Percentiles rank a stretch among this genome's conserved stretches.
phyloP scores from a whole-genome alignment of 1,140 invertebrate species.

The Drosophila subobscura region DNA sequence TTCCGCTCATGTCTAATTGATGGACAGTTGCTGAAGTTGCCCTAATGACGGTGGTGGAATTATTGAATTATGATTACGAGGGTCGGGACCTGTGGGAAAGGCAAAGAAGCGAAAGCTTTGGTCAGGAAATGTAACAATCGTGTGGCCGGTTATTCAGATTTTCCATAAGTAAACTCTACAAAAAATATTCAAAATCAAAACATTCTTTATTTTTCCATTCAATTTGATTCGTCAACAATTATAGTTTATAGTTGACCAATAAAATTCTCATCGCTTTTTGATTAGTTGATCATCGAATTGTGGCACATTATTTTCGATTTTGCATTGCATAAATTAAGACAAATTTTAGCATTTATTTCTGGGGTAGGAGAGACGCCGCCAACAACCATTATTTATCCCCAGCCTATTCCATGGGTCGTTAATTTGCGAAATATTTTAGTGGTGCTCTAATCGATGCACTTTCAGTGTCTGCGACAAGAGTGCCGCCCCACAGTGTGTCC shows the following conservation, averaged over 20 bases:
- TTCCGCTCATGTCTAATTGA: conserved; percentile 52
- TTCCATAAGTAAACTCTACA: too few species aligned
- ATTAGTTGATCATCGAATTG: neutral
- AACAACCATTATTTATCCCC: conserved; percentile 48
- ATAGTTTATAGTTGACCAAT: too few species aligned
- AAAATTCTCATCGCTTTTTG: too few species aligned
- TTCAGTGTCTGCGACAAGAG: conserved; percentile 38
- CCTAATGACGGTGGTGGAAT: conserved; percentile 36
- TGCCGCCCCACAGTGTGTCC: neutral
- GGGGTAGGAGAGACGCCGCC: conserved; percentile 10
- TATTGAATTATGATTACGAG: conserved; percentile 39
- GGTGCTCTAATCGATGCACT: conserved; percentile 53
- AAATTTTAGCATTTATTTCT: conserved; percentile 28
- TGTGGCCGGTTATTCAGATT: too few species aligned
- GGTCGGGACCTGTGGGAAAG: too few species aligned
- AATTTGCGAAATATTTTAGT: conserved; percentile 68
- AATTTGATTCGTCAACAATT: neutral
- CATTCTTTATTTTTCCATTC: too few species aligned
- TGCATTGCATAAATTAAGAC: conserved; percentile 43
- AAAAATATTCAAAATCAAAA: too few species aligned
- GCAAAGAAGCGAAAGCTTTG: neutral
- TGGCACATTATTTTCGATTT: conserved; percentile 5
- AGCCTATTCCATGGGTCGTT: conserved; percentile 37
- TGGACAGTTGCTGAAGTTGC: conserved; percentile 51
- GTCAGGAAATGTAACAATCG: too few species aligned